phyloP scores from a whole-genome alignment of 2,113 vertebrate species.

The Amphiprion ocellaris region DNA sequence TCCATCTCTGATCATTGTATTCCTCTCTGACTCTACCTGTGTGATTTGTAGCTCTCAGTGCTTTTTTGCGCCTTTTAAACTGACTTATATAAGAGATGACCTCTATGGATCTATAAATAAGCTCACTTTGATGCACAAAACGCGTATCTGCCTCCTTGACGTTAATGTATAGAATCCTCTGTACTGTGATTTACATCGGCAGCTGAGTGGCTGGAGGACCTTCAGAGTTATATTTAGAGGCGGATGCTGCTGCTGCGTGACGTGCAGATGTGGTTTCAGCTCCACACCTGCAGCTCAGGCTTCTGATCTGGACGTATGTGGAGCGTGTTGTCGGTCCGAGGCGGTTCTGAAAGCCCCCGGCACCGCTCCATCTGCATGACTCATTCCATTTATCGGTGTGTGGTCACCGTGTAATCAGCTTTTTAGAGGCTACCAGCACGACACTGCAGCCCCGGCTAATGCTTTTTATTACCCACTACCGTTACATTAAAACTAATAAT shows the following conservation, averaged over 20 bases:
- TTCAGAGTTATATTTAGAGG: conserved; percentile 19
- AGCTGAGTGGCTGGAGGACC: conserved; percentile 5
- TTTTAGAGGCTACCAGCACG: conserved; percentile 9
- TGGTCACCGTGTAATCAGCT: conserved; percentile 32
- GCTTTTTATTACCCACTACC: background rate
- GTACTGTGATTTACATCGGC: conserved; percentile 20
- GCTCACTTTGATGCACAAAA: conserved; percentile 1
- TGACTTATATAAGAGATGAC: background rate
- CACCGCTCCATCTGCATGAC: conserved; percentile 33
- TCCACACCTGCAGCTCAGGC: conserved; percentile 10
- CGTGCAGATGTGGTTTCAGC: background rate
- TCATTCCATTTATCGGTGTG: conserved; percentile 37
- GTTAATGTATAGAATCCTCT: conserved; percentile 5
- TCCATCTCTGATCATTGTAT: background rate
- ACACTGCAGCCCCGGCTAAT: background rate
- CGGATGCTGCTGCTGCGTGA: background rate
- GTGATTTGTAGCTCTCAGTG: background rate
- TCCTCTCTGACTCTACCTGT: background rate
- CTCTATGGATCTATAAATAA: conserved; percentile 5
- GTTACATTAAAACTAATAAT: background rate
- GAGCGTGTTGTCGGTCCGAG: background rate
- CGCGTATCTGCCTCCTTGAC: background rate
- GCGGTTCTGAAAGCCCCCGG: background rate
- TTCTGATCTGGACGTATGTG: background rate
- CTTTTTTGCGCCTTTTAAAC: background rate